Evolutionary conservation across 2,888 invertebrate species (phyloP).

Genomic region (Carterocephalus palaemon): DNA sequence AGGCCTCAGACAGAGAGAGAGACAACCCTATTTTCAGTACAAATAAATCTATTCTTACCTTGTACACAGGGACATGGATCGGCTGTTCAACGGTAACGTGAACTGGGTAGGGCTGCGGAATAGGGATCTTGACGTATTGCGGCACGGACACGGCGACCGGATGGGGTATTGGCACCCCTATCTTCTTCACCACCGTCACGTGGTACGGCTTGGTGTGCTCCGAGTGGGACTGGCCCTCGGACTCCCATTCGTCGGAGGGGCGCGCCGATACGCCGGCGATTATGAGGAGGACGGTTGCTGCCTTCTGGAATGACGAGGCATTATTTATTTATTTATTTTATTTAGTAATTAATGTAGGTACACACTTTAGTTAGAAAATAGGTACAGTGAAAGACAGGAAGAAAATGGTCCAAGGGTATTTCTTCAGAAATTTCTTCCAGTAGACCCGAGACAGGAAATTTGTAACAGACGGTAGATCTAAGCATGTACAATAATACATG

Average conservation of each 20-base stretch:
- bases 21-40: no score
- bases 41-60: conserved; percentile 52
- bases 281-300: conserved; percentile 61
- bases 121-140: conserved; percentile 83
- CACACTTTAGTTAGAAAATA: no score
- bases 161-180: conserved; percentile 86
- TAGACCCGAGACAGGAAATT: no score
- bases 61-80: conserved; percentile 85
- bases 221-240: conserved; percentile 81
- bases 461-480: no score
- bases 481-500: no score
- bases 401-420: no score
- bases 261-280: conserved; percentile 51
- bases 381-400: no score
- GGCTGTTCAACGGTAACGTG: conserved; percentile 85
- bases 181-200: conserved; percentile 84
- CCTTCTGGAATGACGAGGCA: conserved; percentile 65
- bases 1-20: no score
- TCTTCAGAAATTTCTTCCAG: no score
- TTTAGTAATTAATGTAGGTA: no score
- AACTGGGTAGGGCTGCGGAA: conserved; percentile 87
- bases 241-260: conserved; percentile 70
- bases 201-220: conserved; percentile 85
- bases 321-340: no score
- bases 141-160: conserved; percentile 85